Conservation (phyloP, 2,797 vertebrate genomes). For the Epinephelus coioides region DNA sequence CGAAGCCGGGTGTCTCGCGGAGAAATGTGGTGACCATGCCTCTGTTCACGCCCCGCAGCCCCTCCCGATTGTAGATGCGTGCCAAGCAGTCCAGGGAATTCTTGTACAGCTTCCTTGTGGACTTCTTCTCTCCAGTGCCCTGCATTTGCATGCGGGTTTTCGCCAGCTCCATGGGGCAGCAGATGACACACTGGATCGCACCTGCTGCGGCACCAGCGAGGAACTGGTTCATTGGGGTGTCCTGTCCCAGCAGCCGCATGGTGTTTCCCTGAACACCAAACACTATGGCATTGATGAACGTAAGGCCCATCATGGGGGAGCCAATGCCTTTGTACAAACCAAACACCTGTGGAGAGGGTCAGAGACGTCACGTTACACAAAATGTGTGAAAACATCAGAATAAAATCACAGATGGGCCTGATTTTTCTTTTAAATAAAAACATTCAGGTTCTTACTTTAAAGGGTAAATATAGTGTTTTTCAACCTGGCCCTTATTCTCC, state of each 20-base stretch:
- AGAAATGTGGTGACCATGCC: conserved; percentile 95
- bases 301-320: conserved; percentile 98
- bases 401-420: neutral
- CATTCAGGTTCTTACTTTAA: neutral
- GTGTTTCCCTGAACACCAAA: conserved; percentile 97
- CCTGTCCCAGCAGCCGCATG: conserved; percentile 89
- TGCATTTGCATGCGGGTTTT: conserved; percentile 99
- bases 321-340: conserved; percentile 98
- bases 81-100: conserved; percentile 95
- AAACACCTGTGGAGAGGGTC: conserved; percentile 82
- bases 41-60: conserved; percentile 91
- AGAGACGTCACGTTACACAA: conserved; percentile 3
- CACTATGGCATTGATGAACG: conserved; percentile 98
- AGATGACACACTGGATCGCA: conserved; percentile 94
- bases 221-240: conserved; percentile 96
- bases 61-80: conserved; percentile 93
- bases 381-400: neutral
- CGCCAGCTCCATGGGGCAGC: conserved; percentile 98
- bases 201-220: conserved; percentile 94
- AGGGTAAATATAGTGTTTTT: too few species aligned
- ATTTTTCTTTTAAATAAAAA: neutral
- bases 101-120: conserved; percentile 90
- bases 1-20: conserved; percentile 95
- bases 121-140: conserved; percentile 91
- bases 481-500: too few species aligned